Evolutionary conservation across 2,797 vertebrate species (phyloP), one percentile per base, ranked within the genome.

Genomic region (Chelon labrosus): DNA sequence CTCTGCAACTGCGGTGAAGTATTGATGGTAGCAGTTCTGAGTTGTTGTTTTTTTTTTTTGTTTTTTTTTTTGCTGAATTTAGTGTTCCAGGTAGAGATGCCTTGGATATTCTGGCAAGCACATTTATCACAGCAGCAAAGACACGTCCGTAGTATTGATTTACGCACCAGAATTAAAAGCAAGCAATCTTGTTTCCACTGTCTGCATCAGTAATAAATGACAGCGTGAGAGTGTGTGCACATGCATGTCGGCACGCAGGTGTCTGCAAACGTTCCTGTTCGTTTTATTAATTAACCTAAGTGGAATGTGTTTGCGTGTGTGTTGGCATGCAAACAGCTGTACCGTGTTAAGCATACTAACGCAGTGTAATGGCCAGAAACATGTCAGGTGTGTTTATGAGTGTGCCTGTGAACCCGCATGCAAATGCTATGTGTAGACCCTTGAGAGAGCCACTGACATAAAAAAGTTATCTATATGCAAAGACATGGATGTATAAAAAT

Each of bases 321-420:
- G 20, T 77, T 77, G 44, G 76, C 75, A 84, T 83, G 83, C 76
- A 73, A 84, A 59, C 77, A 88, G 77, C 79, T 84, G 63, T 35
- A 58, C 39, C 50, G 63, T 69, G 60, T 74, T 70, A 42, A 69
- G 75, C 49, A 57, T 16, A 35, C 16, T 55, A 60, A 59, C 71
- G 81, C 49, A 25, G 66, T 59, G 9, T 39, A 73, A 77, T 68
- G 50, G 25, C 47, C 84, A 68, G 67, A 87, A 61, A 66, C 56
- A 73, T 22, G 53, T 51, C 75, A 83, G 42, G 69, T 79, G 65
- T 75, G 69, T 77, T 85, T 52, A 49, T 27, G 56, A 49, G 53
- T 53, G 51, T 52, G 50, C 52, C 37, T 4, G 41, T 52, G 19
- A 59, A 41, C 41, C 10, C n/a, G 10, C 55, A 50, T 53, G 56